Percentiles rank a stretch among this genome's conserved stretches.
These are phyloP conservation scores for Ichneumoninae sp. DNA, from an alignment of 2,888 invertebrate species.

Conservation along the genomic window DNA sequence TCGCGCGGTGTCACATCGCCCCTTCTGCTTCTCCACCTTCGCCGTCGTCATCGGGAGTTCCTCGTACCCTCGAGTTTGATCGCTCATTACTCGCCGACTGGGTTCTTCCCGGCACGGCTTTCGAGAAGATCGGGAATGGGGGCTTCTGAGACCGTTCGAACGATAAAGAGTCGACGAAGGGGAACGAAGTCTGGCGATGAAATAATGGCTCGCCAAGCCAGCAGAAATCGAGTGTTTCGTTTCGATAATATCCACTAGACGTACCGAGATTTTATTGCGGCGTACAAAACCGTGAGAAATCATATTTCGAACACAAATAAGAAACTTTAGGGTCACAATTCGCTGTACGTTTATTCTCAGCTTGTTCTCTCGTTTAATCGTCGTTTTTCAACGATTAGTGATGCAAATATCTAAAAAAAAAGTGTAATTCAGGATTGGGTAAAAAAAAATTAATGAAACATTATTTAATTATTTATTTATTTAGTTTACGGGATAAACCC, in stretches of 20 bases:
- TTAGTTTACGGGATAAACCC: too few species aligned
- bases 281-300: too few species aligned
- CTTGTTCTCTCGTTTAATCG: too few species aligned
- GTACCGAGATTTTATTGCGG: too few species aligned
- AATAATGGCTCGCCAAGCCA: neutral
- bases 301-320: too few species aligned
- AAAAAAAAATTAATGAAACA: too few species aligned
- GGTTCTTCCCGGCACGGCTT: conserved; percentile 15
- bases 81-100: conserved; percentile 62
- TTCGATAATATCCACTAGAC: neutral
- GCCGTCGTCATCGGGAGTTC: conserved; percentile 3
- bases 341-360: too few species aligned
- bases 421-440: too few species aligned
- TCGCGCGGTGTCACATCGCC: conserved; percentile 43
- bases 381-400: too few species aligned
- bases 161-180: neutral
- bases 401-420: too few species aligned
- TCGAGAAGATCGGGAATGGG: conserved; percentile 10
- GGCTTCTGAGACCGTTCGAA: neutral
- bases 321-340: too few species aligned
- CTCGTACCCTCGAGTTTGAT: conserved; percentile 50
- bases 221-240: neutral
- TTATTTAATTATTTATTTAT: too few species aligned
- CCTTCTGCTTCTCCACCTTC: conserved; percentile 10
- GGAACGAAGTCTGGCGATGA: neutral